Base-by-base conservation (phyloP, 2,113 vertebrate genomes). In the Dendrocopos noguchii region DNA sequence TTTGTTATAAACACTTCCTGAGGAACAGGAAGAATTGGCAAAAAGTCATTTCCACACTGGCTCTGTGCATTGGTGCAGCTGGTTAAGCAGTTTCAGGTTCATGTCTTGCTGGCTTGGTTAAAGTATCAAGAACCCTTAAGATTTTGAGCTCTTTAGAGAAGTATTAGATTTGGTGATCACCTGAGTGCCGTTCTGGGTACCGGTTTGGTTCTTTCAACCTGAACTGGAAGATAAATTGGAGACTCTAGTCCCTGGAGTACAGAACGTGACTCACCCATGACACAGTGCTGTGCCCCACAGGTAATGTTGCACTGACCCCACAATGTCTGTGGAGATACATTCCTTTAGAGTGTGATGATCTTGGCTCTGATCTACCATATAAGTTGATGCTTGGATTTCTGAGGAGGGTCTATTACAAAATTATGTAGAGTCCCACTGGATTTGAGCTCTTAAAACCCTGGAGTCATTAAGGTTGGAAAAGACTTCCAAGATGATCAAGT, bases 321-420 rank as follows among this genome's bases (percentile, higher is more conserved):
- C 19, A 10, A 12, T 22, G 31, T 33, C 57, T n/a, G 10, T 9
- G 22, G 33, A 9, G 33, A 15, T 36, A 6, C 25, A 5, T 10
- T 19, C 24, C 20, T 8, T 7, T 10, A 7, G 46, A 3, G 39
- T 7, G 0, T 3, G 6, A 9, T 9, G 36, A 4, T 2, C 2
- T 11, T 31, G 22, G 15, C n/a, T n/a, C 47, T 72, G 22, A 3
- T 18, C 63, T 44, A 0, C 4, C 4, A 1, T 2, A 4, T 0
- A 0, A 0, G 2, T 28, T 22, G 1, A 1, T 2, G 13, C 13
- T 4, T 7, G 64, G 64, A 7, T 8, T 55, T 11, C 63, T 55
- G 22, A 1, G 1, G 13, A 27, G 61, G 18, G 3, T 11, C 56
- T 8, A 0, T n/a, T 2, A 2, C 1, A 33, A 7, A 28, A 15